Evolutionary conservation across 2,888 invertebrate genomes (phyloP).

Genomic region (Acleris holmiana): DNA sequence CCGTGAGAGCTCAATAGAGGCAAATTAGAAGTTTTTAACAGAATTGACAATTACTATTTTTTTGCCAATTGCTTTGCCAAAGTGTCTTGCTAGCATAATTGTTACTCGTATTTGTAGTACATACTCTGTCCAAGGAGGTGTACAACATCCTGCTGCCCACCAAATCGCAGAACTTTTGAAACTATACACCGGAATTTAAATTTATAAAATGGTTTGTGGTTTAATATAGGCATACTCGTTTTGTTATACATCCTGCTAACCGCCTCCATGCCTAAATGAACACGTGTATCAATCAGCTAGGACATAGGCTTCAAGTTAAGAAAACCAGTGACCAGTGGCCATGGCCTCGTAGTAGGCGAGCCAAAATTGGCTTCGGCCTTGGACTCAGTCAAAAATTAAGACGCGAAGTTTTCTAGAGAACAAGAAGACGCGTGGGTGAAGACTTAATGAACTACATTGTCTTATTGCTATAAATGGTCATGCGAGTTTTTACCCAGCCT

Average conservation of each 20-base stretch:
- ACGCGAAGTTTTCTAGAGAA: slow-evolving; percentile 42
- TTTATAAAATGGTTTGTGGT: no score
- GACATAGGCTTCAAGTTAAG: slow-evolving; percentile 23
- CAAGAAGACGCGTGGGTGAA: slow-evolving; percentile 59
- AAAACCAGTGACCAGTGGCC: slow-evolving; percentile 19
- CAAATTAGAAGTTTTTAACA: no score
- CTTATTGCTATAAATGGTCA: slow-evolving; percentile 77
- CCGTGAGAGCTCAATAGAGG: neutral
- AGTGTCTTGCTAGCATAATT: no score
- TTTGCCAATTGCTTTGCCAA: no score
- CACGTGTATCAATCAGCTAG: slow-evolving; percentile 18
- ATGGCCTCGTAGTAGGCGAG: slow-evolving; percentile 10
- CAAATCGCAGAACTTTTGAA: no score
- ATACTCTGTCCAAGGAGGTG: no score
- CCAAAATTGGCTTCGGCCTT: slow-evolving; percentile 42
- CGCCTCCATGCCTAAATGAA: slow-evolving; percentile 14
- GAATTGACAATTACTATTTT: no score
- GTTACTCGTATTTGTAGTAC: no score
- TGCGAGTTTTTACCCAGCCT: slow-evolving; percentile 64
- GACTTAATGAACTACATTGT: slow-evolving; percentile 79
- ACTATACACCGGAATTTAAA: no score
- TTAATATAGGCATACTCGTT: no score
- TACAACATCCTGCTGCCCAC: no score
- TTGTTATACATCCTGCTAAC: slow-evolving; percentile 6
- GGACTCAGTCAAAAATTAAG: slow-evolving; percentile 42